Conservation (phyloP, 2,113 vertebrate species). For the Cichladusa arquata region DNA sequence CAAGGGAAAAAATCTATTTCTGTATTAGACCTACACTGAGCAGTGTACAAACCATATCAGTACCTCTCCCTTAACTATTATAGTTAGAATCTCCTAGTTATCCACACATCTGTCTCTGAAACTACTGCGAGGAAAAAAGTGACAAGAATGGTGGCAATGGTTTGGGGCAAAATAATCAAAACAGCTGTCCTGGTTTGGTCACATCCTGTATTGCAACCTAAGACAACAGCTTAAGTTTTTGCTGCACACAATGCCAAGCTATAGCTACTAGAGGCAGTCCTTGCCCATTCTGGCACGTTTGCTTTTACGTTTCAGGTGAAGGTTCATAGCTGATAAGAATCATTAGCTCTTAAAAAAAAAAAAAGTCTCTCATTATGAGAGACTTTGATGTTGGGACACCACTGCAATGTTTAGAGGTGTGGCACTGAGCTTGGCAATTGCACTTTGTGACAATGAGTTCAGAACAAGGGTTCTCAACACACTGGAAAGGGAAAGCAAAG, state of each 20-base stretch:
- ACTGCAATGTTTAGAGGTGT: background rate
- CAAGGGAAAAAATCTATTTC: background rate
- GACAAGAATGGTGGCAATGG: background rate
- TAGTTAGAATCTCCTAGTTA: background rate
- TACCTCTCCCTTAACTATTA: background rate
- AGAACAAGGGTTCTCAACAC: background rate
- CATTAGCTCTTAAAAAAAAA: background rate
- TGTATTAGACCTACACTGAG: background rate
- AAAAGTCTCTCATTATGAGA: background rate
- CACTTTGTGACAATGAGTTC: background rate
- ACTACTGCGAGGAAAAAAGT: background rate
- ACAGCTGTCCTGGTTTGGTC: background rate
- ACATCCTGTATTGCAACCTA: too few species aligned
- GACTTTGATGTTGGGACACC: background rate
- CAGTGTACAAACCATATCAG: background rate
- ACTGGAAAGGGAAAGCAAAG: background rate
- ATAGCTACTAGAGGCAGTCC: background rate
- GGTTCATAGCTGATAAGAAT: background rate
- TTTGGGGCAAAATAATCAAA: background rate
- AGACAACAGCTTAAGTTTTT: background rate
- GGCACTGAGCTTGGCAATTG: background rate
- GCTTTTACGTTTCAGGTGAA: background rate
- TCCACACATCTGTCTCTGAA: background rate
- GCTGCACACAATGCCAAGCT: background rate
- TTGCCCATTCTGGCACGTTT: background rate